Conservation (phyloP, 2,797 vertebrate species). For the Dendrocincla fuliginosa region DNA sequence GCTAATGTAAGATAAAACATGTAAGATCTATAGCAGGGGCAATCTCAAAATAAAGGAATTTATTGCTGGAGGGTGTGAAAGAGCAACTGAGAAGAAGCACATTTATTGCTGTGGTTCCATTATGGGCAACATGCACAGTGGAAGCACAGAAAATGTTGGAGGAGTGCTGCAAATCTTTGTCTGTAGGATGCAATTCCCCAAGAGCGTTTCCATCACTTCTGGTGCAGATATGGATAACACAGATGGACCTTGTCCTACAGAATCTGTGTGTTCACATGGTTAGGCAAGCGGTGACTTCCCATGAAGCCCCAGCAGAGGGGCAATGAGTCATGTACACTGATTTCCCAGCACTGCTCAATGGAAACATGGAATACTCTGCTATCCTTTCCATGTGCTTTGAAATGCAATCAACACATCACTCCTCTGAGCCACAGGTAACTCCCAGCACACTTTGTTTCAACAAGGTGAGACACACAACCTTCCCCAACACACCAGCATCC, state of each 20-base stretch:
- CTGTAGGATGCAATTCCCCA: background rate
- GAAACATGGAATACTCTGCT: background rate
- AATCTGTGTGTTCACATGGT: background rate
- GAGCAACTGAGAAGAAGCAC: background rate
- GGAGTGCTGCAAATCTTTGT: background rate
- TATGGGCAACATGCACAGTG: accelerated
- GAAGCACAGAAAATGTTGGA: background rate
- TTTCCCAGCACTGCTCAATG: background rate
- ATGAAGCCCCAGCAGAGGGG: background rate
- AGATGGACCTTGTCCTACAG: background rate
- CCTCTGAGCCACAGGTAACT: background rate
- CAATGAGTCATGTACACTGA: accelerated
- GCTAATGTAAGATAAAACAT: background rate
- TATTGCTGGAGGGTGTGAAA: background rate
- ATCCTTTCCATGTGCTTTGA: background rate
- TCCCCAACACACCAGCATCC: background rate
- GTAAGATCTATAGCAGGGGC: background rate
- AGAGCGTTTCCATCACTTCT: background rate
- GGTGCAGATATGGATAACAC: background rate
- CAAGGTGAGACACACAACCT: background rate
- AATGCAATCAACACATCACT: background rate
- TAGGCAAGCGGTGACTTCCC: accelerated
- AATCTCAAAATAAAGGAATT: background rate
- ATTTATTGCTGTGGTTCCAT: background rate
- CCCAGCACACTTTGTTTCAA: background rate